phyloP scores from a whole-genome alignment of 2,888 invertebrate genomes.

The Melangyna quadrimaculata region DNA sequence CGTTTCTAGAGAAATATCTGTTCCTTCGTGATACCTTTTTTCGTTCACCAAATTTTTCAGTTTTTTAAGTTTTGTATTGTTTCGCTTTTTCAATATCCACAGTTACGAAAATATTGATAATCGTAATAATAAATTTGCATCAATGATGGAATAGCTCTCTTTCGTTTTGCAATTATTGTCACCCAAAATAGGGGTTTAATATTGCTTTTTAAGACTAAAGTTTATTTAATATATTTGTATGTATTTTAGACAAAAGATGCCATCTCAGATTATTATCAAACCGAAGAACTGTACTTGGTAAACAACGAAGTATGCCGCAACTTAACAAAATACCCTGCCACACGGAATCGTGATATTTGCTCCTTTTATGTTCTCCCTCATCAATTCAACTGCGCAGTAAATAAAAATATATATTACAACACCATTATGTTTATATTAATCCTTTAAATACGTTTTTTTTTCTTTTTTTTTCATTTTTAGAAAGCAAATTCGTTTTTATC shows the following conservation, averaged over 20 bases:
- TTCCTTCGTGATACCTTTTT: too few species aligned
- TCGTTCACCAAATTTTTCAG: too few species aligned
- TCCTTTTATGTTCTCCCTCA: constrained; percentile 71
- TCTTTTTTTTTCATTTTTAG: constrained; percentile 38
- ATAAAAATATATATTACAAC: constrained; percentile 60
- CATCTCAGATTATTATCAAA: constrained; percentile 68
- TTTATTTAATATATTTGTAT: too few species aligned
- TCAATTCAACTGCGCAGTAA: constrained; percentile 71
- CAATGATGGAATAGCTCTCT: too few species aligned
- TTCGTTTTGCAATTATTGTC: too few species aligned
- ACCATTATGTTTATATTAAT: background rate
- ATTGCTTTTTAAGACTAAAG: too few species aligned
- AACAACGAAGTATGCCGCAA: constrained; percentile 66
- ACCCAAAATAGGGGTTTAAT: too few species aligned
- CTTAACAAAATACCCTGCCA: constrained; percentile 25
- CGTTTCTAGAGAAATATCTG: too few species aligned
- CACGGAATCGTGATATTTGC: constrained; percentile 72
- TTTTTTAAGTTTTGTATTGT: too few species aligned
- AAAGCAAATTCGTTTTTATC: constrained; percentile 41
- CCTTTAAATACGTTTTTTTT: background rate
- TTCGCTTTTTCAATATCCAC: too few species aligned
- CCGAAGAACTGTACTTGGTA: constrained; percentile 61
- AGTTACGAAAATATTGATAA: too few species aligned
- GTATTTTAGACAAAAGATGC: constrained; percentile 23
- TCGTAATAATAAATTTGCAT: too few species aligned